A percentile compares a stretch with the other conserved stretches of the same genome.
Evolutionary conservation across 2,888 invertebrate genomes (phyloP).

Genomic region (Caenorhabditis sulstoni): DNA sequence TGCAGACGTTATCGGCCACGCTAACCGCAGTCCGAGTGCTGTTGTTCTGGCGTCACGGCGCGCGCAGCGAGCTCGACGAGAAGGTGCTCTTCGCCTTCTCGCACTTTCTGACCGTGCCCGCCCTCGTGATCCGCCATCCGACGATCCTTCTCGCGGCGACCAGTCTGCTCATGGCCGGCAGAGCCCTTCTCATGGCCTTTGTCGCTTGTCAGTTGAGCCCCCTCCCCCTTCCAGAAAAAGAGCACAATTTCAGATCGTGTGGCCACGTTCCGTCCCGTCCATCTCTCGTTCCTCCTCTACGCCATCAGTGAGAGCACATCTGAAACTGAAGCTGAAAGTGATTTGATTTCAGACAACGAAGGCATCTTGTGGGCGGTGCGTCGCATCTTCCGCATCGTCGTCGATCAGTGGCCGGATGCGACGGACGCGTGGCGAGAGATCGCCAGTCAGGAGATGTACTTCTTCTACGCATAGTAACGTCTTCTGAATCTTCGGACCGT

Average conservation of each 20-base stretch:
- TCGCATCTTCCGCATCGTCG: neutral
- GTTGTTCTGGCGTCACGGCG: neutral
- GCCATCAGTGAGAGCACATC: too few relatives aligned
- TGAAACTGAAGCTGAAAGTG: too few relatives aligned
- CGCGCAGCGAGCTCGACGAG: neutral
- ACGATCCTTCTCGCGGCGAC: neutral
- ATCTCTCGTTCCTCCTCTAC: neutral
- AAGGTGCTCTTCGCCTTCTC: constrained; percentile 1
- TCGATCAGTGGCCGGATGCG: neutral
- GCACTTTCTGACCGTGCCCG: neutral
- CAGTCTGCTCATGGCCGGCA: neutral
- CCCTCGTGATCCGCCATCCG: neutral
- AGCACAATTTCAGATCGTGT: too few relatives aligned
- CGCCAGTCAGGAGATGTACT: neutral
- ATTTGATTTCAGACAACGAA: constrained; percentile 3
- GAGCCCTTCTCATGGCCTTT: neutral
- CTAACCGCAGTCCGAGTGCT: neutral
- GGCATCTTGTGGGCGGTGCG: neutral
- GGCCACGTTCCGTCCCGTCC: too few relatives aligned
- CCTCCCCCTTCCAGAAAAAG: too few relatives aligned
- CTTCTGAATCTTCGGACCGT: too few relatives aligned
- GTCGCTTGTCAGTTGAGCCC: neutral
- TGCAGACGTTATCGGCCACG: neutral
- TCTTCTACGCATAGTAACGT: neutral
- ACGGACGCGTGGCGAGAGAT: neutral